Percentiles rank a stretch among this genome's conserved stretches.
Conservation (phyloP, 1,140 invertebrate species). For the Anastrepha ludens region DNA sequence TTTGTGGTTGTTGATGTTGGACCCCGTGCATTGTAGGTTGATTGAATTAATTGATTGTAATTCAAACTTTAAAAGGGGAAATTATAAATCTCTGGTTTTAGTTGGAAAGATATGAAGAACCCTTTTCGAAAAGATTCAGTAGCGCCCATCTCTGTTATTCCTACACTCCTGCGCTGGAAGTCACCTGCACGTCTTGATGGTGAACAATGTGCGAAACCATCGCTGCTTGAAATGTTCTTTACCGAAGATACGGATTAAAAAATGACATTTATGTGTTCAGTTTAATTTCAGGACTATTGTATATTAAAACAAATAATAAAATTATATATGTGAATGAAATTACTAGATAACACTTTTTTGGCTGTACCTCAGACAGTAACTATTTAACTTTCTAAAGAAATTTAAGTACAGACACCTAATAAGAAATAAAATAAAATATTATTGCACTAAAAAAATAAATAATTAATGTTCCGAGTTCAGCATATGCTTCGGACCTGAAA, state of each 20-base stretch:
- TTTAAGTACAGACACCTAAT: no score
- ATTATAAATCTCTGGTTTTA: slow-evolving; percentile 25
- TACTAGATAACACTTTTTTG: no score
- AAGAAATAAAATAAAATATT: no score
- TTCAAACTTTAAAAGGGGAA: no score
- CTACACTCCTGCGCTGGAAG: slow-evolving; percentile 82
- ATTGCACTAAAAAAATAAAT: no score
- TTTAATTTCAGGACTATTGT: not conserved
- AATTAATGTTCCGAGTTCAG: no score
- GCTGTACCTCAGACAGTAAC: no score
- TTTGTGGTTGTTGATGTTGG: slow-evolving; percentile 82
- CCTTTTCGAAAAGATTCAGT: slow-evolving; percentile 80
- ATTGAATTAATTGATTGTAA: not conserved
- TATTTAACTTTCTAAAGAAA: no score
- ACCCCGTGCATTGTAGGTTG: slow-evolving; percentile 71
- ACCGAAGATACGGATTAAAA: slow-evolving; percentile 70
- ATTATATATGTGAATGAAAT: no score
- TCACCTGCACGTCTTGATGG: slow-evolving; percentile 81
- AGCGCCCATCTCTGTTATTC: slow-evolving; percentile 80
- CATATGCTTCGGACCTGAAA: no score
- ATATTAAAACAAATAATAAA: not conserved
- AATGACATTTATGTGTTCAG: not conserved
- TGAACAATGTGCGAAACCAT: slow-evolving; percentile 78
- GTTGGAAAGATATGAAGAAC: slow-evolving; percentile 77
- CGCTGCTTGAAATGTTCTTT: slow-evolving; percentile 81